Conservation (phyloP, 2,888 invertebrate species). For the Allygus modestus region DNA sequence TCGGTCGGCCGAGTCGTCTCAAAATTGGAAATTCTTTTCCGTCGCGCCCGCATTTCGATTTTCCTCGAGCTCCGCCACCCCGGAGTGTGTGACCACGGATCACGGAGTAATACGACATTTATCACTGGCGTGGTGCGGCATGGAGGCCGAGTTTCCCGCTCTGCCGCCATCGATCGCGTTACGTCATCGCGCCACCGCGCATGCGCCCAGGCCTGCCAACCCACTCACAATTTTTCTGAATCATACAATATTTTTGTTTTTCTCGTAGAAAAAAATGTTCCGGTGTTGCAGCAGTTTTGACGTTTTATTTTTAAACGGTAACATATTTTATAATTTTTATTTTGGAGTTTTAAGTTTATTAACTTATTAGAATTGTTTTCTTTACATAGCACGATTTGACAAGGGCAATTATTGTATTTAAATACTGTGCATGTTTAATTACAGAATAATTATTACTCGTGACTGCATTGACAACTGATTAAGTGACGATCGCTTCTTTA, state of each 20-base stretch:
- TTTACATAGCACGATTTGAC: too few relatives aligned
- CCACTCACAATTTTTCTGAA: not conserved
- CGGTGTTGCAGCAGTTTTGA: not conserved
- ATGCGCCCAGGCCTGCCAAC: conserved; percentile 62
- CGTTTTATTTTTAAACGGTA: not conserved
- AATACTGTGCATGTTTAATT: too few relatives aligned
- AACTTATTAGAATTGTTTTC: too few relatives aligned
- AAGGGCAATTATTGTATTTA: too few relatives aligned
- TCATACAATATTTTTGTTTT: conserved; percentile 55
- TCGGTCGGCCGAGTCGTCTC: not conserved
- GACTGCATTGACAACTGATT: too few relatives aligned
- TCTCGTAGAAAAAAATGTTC: conserved; percentile 6
- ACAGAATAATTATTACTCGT: too few relatives aligned
- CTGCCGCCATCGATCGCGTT: conserved; percentile 56
- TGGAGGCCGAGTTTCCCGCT: conserved; percentile 49
- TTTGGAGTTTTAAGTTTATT: too few relatives aligned
- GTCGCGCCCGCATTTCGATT: not conserved
- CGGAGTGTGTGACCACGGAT: not conserved
- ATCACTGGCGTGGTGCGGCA: not conserved
- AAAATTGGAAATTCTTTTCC: not conserved
- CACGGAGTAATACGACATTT: not conserved
- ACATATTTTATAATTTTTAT: not conserved
- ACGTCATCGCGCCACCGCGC: conserved; percentile 58
- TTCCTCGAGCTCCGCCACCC: not conserved
- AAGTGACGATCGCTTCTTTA: too few relatives aligned